phyloP scores from a whole-genome alignment of 2,797 vertebrate genomes.

The Anabas testudineus region DNA sequence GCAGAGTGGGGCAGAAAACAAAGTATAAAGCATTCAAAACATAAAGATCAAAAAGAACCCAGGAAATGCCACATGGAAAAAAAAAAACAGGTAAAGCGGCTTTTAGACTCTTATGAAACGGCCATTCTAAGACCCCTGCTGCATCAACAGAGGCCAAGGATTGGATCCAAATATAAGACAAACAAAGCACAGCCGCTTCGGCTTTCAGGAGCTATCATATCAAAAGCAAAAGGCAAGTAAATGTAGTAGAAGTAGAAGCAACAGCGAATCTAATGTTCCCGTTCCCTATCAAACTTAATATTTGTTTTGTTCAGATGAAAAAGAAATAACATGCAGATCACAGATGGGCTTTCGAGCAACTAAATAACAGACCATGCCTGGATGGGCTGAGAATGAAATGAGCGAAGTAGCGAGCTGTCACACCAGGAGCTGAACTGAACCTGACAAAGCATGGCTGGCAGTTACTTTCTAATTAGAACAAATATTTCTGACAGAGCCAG shows the following conservation, averaged over 20 bases:
- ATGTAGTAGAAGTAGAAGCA: conserved; percentile 28
- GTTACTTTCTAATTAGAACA: conserved; percentile 65
- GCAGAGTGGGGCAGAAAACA: conserved; percentile 23
- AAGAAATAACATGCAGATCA: conserved; percentile 23
- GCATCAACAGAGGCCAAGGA: conserved; percentile 43
- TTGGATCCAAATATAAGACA: conserved; percentile 34
- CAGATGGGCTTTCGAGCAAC: conserved; percentile 24
- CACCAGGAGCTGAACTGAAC: conserved; percentile 30
- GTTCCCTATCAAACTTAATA: conserved; percentile 33
- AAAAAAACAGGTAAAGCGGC: conserved; percentile 47
- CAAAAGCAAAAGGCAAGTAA: conserved; percentile 49
- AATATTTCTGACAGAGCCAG: conserved; percentile 55
- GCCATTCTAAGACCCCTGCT: conserved; percentile 38
- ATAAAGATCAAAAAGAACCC: conserved; percentile 50
- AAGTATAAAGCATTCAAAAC: conserved; percentile 48
- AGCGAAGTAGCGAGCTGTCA: conserved; percentile 51
- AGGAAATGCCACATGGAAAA: conserved; percentile 43
- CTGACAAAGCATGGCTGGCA: conserved; percentile 50
- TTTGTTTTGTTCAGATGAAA: conserved; percentile 49
- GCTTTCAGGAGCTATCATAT: conserved; percentile 57
- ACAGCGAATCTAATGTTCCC: conserved; percentile 27
- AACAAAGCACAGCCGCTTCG: conserved; percentile 33
- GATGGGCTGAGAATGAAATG: conserved; percentile 44
- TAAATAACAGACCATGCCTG: conserved; percentile 32
- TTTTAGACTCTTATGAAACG: conserved; percentile 55